Base-by-base conservation (phyloP, 2,888 invertebrate genomes). In the Phasia obesa region DNA sequence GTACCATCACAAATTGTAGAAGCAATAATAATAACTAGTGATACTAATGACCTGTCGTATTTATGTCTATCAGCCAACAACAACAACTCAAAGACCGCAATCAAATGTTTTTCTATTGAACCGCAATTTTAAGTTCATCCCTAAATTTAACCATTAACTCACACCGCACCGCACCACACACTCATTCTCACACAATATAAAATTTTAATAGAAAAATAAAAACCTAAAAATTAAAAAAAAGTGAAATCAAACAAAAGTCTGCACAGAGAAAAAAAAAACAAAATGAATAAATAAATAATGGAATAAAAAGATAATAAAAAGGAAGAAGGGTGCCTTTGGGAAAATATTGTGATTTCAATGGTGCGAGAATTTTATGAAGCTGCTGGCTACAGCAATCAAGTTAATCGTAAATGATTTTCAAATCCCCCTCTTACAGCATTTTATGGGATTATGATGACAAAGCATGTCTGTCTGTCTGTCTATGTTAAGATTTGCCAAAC, bases 371-470 rank as follows among this genome's bases (percentile, higher is more conserved):
- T 49, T 65, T 42, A 70, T 49, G 62, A 38, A 17, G 69, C 62
- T 55, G 70, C 53, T 38, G 38, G 42, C 9, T 11, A 9, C 9
- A 62, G 62, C 70, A 77, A 71, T 76, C 75, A 70, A 62, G 55
- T 76, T 71, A 73, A 77, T 64, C 57, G 69, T 62, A 67, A 65
- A 55, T 75, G 75, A 62, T 65, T 79, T 74, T 44, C n/a, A 53
- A 31, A 64, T 7, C 60, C 44, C 65, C 70, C 71, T 71, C 79
- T 35, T 35, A 71, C 60, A 71, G 60, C 38, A 67, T 82, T 67
- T 79, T 73, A 84, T 65, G 60, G 62, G 82, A 82, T 82, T 82
- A 84, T 82, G 81, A 82, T 79, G 84, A 81, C 79, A 84, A 79
- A 57, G 73, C 73, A 82, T 17, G 69, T 69, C 57, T 47, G 31